Evolutionary conservation across 1,140 invertebrate species (phyloP).

Genomic region (Sycophaga agraensis): DNA sequence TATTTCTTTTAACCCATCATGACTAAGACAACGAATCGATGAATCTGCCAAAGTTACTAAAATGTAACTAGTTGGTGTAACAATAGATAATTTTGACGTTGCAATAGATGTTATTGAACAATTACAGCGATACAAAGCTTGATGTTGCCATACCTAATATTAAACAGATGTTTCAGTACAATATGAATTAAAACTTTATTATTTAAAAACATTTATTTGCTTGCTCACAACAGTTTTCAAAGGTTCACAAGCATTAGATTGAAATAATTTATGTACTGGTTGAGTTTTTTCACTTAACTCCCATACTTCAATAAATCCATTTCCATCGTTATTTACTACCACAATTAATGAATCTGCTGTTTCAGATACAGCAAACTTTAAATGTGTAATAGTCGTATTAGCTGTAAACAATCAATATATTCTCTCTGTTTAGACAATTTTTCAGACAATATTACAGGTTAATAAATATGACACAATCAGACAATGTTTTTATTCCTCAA

Average conservation of each 20-base stretch:
- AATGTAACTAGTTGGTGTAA: conserved; percentile 66
- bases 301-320: conserved; percentile 82
- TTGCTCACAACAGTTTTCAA: conserved; percentile 71
- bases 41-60: conserved; percentile 75
- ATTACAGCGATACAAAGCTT: conserved; percentile 62
- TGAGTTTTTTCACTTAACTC: conserved; percentile 78
- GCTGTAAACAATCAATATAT: conserved; percentile 31
- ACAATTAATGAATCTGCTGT: conserved; percentile 81
- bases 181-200: conserved; percentile 3
- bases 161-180: no score
- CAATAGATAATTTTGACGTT: conserved; percentile 66
- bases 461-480: neutral
- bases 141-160: conserved; percentile 68
- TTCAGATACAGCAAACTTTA: conserved; percentile 80
- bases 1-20: conserved; percentile 74
- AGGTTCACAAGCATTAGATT: conserved; percentile 58
- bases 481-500: no score
- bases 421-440: no score
- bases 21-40: conserved; percentile 72
- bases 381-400: conserved; percentile 63
- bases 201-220: neutral
- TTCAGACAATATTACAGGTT: no score
- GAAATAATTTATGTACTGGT: conserved; percentile 76
- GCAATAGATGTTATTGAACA: conserved; percentile 57
- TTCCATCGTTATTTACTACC: conserved; percentile 64